phyloP scores from a whole-genome alignment of 2,888 invertebrate species.

The Parnassius orleans region DNA sequence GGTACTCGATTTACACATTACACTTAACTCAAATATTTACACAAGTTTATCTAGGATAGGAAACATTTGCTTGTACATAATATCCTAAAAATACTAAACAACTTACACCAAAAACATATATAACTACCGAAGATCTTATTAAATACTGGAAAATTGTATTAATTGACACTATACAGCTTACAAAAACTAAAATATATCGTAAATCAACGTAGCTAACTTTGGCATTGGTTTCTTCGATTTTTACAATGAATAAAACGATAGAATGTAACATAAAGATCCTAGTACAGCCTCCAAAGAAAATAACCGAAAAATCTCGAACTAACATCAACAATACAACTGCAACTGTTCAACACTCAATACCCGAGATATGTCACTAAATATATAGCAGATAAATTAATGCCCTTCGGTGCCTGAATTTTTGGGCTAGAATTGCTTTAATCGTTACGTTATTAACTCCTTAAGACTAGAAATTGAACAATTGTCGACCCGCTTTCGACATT shows the following conservation, averaged over 20 bases:
- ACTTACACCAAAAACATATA: conserved; percentile 63
- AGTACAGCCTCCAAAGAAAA: conserved; percentile 53
- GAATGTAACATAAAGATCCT: conserved; percentile 60
- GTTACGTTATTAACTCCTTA: conserved; percentile 64
- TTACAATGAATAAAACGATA: conserved; percentile 73
- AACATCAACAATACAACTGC: conserved; percentile 73
- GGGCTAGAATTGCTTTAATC: conserved; percentile 68
- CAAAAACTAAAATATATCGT: conserved; percentile 66
- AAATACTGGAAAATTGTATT: conserved; percentile 73
- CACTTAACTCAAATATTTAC: conserved; percentile 69
- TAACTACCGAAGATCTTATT: conserved; percentile 73
- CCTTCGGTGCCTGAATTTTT: conserved; percentile 62
- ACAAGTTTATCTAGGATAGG: conserved; percentile 74
- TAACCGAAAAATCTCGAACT: conserved; percentile 55
- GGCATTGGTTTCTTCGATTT: conserved; percentile 76
- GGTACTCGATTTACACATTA: conserved; percentile 74
- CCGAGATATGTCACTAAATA: conserved; percentile 72
- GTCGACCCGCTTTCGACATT: conserved; percentile 40
- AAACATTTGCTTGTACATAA: conserved; percentile 77
- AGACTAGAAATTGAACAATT: conserved; percentile 74
- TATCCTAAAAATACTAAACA: conserved; percentile 71
- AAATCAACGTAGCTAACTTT: conserved; percentile 81
- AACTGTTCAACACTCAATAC: conserved; percentile 58
- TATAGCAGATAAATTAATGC: conserved; percentile 66
- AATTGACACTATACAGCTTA: conserved; percentile 80